Conservation (phyloP, 23 tunicate species). For the Halocynthia roretzi region DNA sequence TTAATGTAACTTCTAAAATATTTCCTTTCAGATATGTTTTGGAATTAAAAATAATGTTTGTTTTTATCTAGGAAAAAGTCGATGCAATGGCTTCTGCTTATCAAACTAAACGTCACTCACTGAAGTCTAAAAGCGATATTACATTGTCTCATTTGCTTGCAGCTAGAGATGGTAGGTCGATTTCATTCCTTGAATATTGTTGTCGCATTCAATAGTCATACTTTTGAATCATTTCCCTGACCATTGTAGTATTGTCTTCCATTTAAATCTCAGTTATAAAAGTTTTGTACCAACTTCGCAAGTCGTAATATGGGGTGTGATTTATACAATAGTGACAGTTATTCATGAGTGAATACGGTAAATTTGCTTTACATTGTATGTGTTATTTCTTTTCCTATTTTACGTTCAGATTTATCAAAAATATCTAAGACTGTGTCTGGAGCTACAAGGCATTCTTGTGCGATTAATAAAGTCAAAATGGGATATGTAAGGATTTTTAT, state of each 20-base stretch:
- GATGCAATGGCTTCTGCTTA: constrained; percentile 51
- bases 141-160: constrained; percentile 52
- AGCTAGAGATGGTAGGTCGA: constrained; percentile 65
- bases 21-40: neutral
- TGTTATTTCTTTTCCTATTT: constrained; percentile 1
- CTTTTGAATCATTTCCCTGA: neutral
- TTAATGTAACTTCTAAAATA: neutral
- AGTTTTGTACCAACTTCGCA: neutral
- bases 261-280: too few relatives aligned
- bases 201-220: neutral
- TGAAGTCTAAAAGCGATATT: constrained; percentile 32
- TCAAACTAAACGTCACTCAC: constrained; percentile 40
- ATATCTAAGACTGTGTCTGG: constrained; percentile 79
- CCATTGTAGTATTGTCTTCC: too few relatives aligned
- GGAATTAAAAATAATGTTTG: neutral
- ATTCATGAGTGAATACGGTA: neutral
- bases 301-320: neutral
- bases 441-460: constrained; percentile 50
- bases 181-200: neutral
- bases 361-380: neutral
- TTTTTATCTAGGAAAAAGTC: constrained; percentile 36
- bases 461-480: constrained; percentile 76
- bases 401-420: constrained; percentile 54
- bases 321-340: too few relatives aligned
- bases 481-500: constrained; percentile 46